A percentile compares a stretch with the other conserved stretches of the same genome.
Conservation (phyloP, 1,140 invertebrate genomes). For the Macrotrachela quadricornifera region DNA sequence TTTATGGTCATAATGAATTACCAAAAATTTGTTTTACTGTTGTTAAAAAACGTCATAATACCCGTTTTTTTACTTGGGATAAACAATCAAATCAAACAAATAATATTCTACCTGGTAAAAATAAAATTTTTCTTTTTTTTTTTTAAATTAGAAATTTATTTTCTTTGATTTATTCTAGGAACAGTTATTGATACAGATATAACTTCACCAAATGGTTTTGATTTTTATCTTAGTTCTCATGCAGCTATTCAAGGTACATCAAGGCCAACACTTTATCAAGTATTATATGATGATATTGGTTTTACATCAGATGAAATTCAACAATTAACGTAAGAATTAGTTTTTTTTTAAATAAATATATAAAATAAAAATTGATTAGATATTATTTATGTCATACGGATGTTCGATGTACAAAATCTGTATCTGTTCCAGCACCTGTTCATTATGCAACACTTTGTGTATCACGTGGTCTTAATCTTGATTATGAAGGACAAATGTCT, state of each 20-base stretch:
- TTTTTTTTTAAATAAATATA: no score
- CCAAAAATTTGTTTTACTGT: no score
- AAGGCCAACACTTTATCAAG: neutral
- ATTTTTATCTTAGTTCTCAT: slow-evolving; percentile 25
- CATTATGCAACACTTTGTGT: slow-evolving; percentile 46
- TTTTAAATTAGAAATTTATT: no score
- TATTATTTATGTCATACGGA: slow-evolving; percentile 72
- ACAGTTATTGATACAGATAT: slow-evolving; percentile 60
- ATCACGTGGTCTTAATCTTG: no score
- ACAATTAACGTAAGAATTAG: no score
- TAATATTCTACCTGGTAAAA: no score
- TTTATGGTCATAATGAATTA: no score
- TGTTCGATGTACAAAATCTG: slow-evolving; percentile 56
- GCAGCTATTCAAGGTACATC: neutral
- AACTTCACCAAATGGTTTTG: slow-evolving; percentile 52
- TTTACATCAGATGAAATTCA: neutral
- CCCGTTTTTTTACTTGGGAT: no score
- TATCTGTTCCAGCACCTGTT: slow-evolving; percentile 74
- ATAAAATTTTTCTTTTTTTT: no score
- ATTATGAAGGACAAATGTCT: no score
- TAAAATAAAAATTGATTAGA: slow-evolving; percentile 33
- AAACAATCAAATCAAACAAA: no score
- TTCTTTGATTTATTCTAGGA: slow-evolving; percentile 27
- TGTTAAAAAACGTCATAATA: no score
- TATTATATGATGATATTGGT: slow-evolving; percentile 2